Evolutionary conservation across 2,888 invertebrate species (phyloP), one percentile per base, ranked within the genome.

Genomic region (Argynnis bischoffii): DNA sequence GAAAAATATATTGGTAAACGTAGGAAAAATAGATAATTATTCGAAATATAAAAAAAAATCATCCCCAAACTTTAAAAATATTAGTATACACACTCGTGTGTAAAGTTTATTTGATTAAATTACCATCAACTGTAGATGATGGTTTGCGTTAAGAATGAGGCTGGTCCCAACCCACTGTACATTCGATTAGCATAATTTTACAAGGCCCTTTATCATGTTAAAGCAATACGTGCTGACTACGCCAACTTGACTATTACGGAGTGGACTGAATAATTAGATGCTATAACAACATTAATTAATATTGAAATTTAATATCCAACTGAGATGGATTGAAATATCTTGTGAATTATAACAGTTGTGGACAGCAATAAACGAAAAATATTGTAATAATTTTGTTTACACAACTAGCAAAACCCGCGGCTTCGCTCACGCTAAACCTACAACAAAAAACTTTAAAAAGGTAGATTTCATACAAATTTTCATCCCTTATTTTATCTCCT

Each of bases 131-230:
- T 57, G 41, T 61, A 51, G 56, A 64, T 64, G 60, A 59, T 53
- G 26, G 2, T 51, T 48, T 51, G 60, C 60, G 47, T 67, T 57
- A 69, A 64, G 69, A 69, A 64, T 69, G 21, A 55, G 55, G 18
- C n/a, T 60, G 15, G 48, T 64, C 61, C 66, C 54, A 61, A 67
- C 64, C 69, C 61, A 64, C 46, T 14, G 56, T 51, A 64, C 55
- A 48, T 55, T 69, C 64, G 61, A 71, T 74, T 72, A 71, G 55
- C 72, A 74, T 74, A 74, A 69, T 73, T 71, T 70, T 69, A 73
- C 65, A 60, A 57, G 55, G 26, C 64, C 72, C 66, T 70, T 72
- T 73, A 71, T 74, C 54, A 69, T 69, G 71, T 64, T 69, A 69
- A 66, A 60, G 46, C 67, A 60, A 59, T 63, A 63, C 65, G 63